Evolutionary conservation across 2,113 vertebrate genomes (phyloP).

Genomic region (Phylloscopus trochiloides): DNA sequence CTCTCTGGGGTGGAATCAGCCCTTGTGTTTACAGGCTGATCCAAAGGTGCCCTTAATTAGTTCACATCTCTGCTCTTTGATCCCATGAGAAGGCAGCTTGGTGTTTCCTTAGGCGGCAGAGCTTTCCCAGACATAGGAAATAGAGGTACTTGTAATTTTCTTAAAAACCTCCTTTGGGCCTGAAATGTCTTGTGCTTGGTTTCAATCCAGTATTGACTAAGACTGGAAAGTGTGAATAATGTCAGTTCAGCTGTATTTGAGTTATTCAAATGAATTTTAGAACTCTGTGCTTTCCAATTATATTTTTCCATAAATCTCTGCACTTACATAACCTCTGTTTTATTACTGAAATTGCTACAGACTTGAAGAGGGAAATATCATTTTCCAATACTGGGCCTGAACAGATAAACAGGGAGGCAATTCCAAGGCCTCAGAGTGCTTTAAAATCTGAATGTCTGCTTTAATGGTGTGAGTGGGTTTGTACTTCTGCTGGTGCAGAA

Average conservation of each 20-base stretch:
- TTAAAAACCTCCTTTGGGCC: slow-evolving; percentile 29
- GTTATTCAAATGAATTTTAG: slow-evolving; percentile 36
- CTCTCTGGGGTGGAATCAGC: neutral
- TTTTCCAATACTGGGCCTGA: neutral
- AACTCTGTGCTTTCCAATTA: slow-evolving; percentile 30
- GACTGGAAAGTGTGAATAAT: slow-evolving; percentile 63
- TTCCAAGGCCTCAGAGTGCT: neutral
- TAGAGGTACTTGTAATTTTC: slow-evolving; percentile 15
- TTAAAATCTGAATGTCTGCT: neutral
- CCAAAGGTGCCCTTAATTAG: neutral
- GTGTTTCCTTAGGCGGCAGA: neutral
- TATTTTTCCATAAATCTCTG: slow-evolving; percentile 38
- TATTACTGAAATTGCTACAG: slow-evolving; percentile 21
- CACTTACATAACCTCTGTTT: slow-evolving; percentile 46
- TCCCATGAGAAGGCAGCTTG: neutral
- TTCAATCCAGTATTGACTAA: slow-evolving; percentile 52
- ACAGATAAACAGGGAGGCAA: neutral
- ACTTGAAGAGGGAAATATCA: neutral
- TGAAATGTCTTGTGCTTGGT: slow-evolving; percentile 46
- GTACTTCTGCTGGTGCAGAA: neutral
- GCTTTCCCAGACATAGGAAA: slow-evolving; percentile 23
- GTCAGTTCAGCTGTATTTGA: slow-evolving; percentile 33
- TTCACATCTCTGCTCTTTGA: neutral
- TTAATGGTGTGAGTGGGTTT: neutral
- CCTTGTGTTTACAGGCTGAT: neutral